These are phyloP conservation scores for Myotis vivesi DNA, from an alignment of 2,797 vertebrate genomes.

Conservation along the genomic window DNA sequence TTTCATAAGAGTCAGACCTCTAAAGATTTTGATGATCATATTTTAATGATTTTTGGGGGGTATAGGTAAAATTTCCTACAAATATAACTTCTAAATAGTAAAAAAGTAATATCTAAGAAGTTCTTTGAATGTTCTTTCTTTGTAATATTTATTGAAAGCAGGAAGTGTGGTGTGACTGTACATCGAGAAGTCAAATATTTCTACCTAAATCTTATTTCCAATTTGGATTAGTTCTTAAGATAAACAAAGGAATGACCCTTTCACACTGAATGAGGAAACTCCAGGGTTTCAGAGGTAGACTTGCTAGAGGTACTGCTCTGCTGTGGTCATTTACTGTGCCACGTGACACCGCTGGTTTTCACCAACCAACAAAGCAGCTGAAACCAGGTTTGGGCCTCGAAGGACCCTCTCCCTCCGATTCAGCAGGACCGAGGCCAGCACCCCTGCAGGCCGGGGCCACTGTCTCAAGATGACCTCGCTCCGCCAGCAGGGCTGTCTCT, in stretches of 20 bases:
- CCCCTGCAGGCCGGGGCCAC: too few species aligned
- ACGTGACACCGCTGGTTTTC: rapidly evolving
- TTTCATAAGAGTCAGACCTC: not conserved
- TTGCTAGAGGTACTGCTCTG: not conserved
- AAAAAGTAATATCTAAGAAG: not conserved
- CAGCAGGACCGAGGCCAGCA: not conserved
- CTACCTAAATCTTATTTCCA: not conserved
- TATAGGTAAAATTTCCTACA: not conserved
- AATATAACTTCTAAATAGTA: not conserved
- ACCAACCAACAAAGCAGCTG: not conserved
- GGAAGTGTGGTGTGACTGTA: not conserved
- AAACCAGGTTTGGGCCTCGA: not conserved
- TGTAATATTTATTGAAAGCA: not conserved
- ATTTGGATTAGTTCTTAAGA: not conserved
- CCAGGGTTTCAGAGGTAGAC: not conserved
- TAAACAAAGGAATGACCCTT: not conserved
- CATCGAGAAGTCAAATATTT: not conserved
- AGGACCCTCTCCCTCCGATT: not conserved
- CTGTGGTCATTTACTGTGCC: not conserved
- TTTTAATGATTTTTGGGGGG: not conserved
- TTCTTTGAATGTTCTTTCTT: not conserved
- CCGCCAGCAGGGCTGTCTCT: not conserved
- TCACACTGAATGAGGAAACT: not conserved
- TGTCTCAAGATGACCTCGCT: not conserved
- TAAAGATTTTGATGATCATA: not conserved